Conservation (phyloP, 1,140 invertebrate species). For the Drosophila micromelanica region DNA sequence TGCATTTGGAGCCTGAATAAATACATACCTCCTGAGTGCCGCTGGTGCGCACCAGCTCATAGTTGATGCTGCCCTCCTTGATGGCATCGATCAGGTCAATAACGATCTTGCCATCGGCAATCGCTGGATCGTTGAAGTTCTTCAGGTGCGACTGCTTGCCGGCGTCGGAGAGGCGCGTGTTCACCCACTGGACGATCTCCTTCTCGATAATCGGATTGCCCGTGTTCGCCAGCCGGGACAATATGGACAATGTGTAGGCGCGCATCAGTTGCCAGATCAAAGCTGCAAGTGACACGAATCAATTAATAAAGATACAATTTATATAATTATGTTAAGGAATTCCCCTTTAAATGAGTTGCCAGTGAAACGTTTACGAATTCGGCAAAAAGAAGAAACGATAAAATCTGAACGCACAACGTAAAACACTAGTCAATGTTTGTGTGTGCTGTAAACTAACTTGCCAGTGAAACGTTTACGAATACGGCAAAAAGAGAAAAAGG, state of each 20-base stretch:
- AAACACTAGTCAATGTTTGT: too few relatives aligned
- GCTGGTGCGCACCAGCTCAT: slow-evolving; percentile 93
- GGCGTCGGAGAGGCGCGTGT: slow-evolving; percentile 93
- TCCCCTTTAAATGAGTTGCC: too few relatives aligned
- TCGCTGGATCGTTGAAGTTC: slow-evolving; percentile 94
- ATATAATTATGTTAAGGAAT: too few relatives aligned
- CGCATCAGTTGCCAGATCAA: slow-evolving; percentile 99
- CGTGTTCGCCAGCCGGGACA: slow-evolving; percentile 94
- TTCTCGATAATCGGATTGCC: slow-evolving; percentile 96
- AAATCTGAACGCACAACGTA: too few relatives aligned
- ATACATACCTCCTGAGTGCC: slow-evolving; percentile 90
- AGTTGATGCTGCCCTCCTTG: slow-evolving; percentile 97
- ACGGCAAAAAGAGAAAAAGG: too few relatives aligned
- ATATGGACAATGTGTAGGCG: slow-evolving; percentile 97
- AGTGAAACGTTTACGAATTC: too few relatives aligned
- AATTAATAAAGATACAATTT: too few relatives aligned
- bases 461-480: too few relatives aligned
- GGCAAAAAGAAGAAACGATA: too few relatives aligned
- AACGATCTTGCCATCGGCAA: slow-evolving; percentile 94
- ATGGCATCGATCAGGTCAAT: slow-evolving; percentile 98
- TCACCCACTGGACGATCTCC: slow-evolving; percentile 98
- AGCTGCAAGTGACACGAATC: slow-evolving; percentile 85
- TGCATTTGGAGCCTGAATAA: too few relatives aligned
- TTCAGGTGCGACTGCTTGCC: slow-evolving; percentile 92
- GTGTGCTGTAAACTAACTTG: too few relatives aligned